phyloP scores from a whole-genome alignment of 2,888 invertebrate genomes.

The Drosophila affinis region DNA sequence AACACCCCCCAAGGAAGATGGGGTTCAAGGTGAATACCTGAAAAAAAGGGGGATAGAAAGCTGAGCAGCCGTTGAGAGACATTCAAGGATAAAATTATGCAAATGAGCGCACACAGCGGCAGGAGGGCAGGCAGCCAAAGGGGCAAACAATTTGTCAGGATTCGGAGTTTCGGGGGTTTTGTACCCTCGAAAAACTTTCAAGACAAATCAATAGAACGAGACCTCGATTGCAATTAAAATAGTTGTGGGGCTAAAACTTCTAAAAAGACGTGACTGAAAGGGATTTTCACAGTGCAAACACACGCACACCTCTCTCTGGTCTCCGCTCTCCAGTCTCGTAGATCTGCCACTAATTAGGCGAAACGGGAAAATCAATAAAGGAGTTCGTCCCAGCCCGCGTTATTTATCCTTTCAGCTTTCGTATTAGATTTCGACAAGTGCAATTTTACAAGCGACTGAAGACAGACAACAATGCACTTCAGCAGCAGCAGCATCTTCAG shows the following conservation, averaged over 20 bases:
- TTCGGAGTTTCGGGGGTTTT: constrained; percentile 14
- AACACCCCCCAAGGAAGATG: neutral
- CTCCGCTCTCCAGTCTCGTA: neutral
- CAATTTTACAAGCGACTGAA: constrained; percentile 51
- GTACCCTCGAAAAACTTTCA: constrained; percentile 50
- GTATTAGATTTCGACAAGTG: constrained; percentile 41
- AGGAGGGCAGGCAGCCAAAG: neutral
- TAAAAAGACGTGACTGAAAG: constrained; percentile 51
- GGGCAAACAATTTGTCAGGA: constrained; percentile 67
- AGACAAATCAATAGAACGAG: constrained; percentile 59
- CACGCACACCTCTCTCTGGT: neutral
- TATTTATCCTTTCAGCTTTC: constrained; percentile 8
- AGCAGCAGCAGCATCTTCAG: neutral
- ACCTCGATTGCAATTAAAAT: constrained; percentile 64
- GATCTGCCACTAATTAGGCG: constrained; percentile 53
- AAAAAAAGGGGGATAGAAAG: constrained; percentile 16
- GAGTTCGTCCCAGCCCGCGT: neutral
- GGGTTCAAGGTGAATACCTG: constrained; percentile 69
- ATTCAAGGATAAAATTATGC: constrained; percentile 61
- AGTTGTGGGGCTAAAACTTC: constrained; percentile 45
- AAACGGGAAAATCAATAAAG: constrained; percentile 50
- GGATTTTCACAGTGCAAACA: constrained; percentile 6
- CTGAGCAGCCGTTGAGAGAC: constrained; percentile 1
- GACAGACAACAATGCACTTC: constrained; percentile 39
- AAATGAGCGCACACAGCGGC: constrained; percentile 52